phyloP scores from a whole-genome alignment of 1,140 invertebrate genomes.

The Aphidius ervi region DNA sequence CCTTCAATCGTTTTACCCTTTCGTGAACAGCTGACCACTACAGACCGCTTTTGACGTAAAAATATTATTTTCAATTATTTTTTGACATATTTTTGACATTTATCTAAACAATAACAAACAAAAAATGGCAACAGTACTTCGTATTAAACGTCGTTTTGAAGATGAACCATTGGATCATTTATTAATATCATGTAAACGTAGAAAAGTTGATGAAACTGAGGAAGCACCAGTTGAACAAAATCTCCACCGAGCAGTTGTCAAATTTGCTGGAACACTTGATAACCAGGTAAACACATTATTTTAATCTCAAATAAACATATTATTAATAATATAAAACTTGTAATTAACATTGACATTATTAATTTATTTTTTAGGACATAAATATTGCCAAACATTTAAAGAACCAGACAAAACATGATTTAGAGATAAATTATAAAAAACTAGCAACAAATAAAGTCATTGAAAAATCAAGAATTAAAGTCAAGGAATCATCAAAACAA shows the following conservation, averaged over 20 bases:
- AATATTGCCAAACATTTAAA: constrained; percentile 43
- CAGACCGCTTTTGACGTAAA: too few species aligned
- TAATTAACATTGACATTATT: constrained; percentile 9
- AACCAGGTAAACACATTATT: constrained; percentile 35
- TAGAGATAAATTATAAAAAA: constrained; percentile 45
- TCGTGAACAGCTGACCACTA: too few species aligned
- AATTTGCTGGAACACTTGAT: constrained; percentile 57
- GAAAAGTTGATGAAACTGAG: constrained; percentile 42
- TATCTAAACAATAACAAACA: too few species aligned
- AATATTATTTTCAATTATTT: too few species aligned
- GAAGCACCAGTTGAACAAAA: not conserved
- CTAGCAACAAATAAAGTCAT: constrained; percentile 43
- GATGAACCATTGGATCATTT: too few species aligned
- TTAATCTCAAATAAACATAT: constrained; percentile 13
- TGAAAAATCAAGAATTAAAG: constrained; percentile 30
- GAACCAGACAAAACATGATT: constrained; percentile 37
- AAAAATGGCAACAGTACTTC: too few species aligned
- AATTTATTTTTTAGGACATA: constrained; percentile 41
- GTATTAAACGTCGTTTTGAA: too few species aligned
- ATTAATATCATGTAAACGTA: constrained; percentile 46
- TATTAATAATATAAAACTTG: not conserved
- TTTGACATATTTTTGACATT: too few species aligned
- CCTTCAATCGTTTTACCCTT: too few species aligned
- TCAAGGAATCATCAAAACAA: constrained; percentile 29
- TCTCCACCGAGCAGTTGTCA: constrained; percentile 50